Percentiles rank a stretch among this genome's conserved stretches.
Evolutionary conservation across 2,113 vertebrate genomes (phyloP).

Genomic region (Ascaphus truei): DNA sequence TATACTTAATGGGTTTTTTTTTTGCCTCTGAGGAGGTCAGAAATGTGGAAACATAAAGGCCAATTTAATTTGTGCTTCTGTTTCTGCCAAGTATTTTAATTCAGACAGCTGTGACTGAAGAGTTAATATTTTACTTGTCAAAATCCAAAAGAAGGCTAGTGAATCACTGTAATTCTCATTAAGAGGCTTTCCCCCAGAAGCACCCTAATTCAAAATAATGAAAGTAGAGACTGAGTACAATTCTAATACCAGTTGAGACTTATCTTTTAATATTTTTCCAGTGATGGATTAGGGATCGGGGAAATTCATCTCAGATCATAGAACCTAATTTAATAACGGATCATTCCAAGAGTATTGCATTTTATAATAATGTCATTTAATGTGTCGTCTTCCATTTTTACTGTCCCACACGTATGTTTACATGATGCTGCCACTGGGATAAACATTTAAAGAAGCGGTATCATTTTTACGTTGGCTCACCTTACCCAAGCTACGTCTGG

Average conservation of each 20-base stretch:
- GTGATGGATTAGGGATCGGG: conserved; percentile 99
- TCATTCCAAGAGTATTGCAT: conserved; percentile 99
- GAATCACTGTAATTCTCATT: conserved; percentile 99
- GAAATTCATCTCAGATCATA: conserved; percentile 99
- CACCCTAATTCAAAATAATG: conserved; percentile 99
- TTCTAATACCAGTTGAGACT: conserved; percentile 99
- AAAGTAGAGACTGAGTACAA: conserved; percentile 99
- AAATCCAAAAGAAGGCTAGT: conserved; percentile 96
- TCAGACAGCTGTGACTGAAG: conserved; percentile 99
- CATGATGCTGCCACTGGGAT: conserved; percentile 92
- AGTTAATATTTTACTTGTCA: conserved; percentile 99
- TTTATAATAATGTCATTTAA: conserved; percentile 99
- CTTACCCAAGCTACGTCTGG: too few relatives aligned
- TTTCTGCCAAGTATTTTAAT: conserved; percentile 99
- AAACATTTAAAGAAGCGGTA: conserved; percentile 88
- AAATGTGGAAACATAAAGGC: conserved; percentile 99
- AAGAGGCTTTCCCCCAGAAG: conserved; percentile 99
- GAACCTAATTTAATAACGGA: conserved; percentile 99
- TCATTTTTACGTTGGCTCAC: conserved; percentile 60
- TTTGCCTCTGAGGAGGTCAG: conserved; percentile 97
- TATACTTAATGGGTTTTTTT: conserved; percentile 64
- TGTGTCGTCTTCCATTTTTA: conserved; percentile 99
- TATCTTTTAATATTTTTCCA: conserved; percentile 99
- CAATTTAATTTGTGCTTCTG: conserved; percentile 99
- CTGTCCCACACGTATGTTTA: conserved; percentile 99